Evolutionary conservation across 2,797 vertebrate species (phyloP), one percentile per base, ranked within the genome.

Genomic region (Xerus rutilus): DNA sequence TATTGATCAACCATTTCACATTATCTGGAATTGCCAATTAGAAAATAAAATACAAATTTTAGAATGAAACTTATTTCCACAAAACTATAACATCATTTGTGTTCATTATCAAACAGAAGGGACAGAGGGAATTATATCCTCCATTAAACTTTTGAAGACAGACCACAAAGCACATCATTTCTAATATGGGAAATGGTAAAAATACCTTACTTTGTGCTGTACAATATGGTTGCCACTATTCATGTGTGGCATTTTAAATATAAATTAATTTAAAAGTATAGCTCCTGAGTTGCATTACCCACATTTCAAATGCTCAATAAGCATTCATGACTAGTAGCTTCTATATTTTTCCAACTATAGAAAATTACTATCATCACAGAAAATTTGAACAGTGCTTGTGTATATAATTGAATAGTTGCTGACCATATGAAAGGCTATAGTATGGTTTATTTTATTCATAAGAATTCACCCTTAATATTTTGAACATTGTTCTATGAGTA

Each of bases 31-130:
- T 49, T 92, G 25, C 4, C 57, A 39, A 25, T 86, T 89, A 91
- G 65, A 91, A 96, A 93, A 92, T 72, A 87, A 96, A 86, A 79
- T 76, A 54, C 0, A 84, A 64, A 85, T 85, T 94, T 90, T 87
- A 73, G 67, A 88, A 28, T 77, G 57, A 84, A 49, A 76, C n/a
- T 84, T 85, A 94, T 35, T 89, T 84, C 20, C 35, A 94, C 72
- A 70, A 89, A 76, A 70, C 9, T 65, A 4, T 96, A 87, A 64
- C 64, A 69, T 65, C 35, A 86, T 72, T 86, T 91, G n/a, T 92
- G 45, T 79, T 90, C 86, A 91, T 79, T 89, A 81, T 79, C 11
- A 20, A 83, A 72, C n/a, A 93, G 11, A 18, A n/a, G 79, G 88
- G 12, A 59, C 1, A 78, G 47, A 94, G 76, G 49, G 21, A 92